phyloP scores from a whole-genome alignment of 2,888 invertebrate genomes.

The Apotomis betuletana region DNA sequence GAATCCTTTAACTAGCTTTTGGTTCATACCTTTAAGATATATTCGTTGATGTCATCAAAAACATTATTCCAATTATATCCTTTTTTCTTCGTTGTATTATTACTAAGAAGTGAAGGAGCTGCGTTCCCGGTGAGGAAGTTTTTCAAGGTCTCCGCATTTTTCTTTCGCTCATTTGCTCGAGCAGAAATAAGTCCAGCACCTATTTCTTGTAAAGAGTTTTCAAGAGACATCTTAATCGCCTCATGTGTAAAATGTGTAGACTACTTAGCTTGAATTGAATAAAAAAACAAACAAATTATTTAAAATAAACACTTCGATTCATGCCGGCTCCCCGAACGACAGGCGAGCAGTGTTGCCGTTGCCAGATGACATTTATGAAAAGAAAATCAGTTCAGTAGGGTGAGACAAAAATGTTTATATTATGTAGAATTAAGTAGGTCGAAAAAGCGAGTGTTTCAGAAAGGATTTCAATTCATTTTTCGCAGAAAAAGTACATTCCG shows the following conservation, averaged over 20 bases:
- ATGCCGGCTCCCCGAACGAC: neutral
- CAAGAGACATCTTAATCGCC: slow-evolving; percentile 62
- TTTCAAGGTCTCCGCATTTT: slow-evolving; percentile 71
- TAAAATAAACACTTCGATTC: neutral
- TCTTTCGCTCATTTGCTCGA: slow-evolving; percentile 75
- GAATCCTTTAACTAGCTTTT: no score
- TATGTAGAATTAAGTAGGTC: no score
- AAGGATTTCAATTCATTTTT: no score
- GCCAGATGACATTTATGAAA: no score
- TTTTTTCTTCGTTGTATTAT: slow-evolving; percentile 64
- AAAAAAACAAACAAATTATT: neutral
- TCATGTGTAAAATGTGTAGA: neutral
- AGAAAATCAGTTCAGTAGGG: no score
- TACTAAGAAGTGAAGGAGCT: slow-evolving; percentile 65
- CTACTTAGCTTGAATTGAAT: neutral
- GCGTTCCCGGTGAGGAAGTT: slow-evolving; percentile 71
- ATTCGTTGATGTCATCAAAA: slow-evolving; percentile 72
- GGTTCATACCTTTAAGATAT: slow-evolving; percentile 68
- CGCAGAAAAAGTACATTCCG: no score
- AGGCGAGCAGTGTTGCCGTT: no score
- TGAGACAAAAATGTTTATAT: no score
- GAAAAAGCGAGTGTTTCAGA: no score
- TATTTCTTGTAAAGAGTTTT: slow-evolving; percentile 65
- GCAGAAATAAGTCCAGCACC: slow-evolving; percentile 66
- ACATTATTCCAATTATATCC: slow-evolving; percentile 75